A percentile compares a stretch with the other conserved stretches of the same genome.
phyloP scores from a whole-genome alignment of 1,140 invertebrate genomes.

The Orussus abietinus region DNA sequence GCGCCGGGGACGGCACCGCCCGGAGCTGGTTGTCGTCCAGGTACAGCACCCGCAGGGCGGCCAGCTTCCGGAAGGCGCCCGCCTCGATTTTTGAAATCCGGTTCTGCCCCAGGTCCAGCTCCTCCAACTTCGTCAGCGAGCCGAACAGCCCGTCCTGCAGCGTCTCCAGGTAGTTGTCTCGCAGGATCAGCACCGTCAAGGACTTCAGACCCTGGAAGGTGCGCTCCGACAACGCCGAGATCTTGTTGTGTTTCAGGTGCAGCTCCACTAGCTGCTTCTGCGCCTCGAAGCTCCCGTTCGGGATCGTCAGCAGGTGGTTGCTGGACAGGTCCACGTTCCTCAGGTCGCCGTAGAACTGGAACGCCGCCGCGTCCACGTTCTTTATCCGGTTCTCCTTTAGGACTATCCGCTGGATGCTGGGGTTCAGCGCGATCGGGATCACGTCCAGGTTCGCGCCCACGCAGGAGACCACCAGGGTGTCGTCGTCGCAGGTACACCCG shows the following conservation, averaged over 20 bases:
- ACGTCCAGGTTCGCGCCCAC: conserved; percentile 80
- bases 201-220: conserved; percentile 76
- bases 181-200: conserved; percentile 73
- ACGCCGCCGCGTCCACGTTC: conserved; percentile 75
- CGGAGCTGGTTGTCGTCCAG: conserved; percentile 82
- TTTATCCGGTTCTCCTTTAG: conserved; percentile 83
- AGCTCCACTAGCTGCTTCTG: conserved; percentile 78
- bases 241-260: conserved; percentile 79
- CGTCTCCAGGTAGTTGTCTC: conserved; percentile 78
- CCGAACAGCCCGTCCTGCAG: conserved; percentile 73
- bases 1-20: conserved; percentile 68
- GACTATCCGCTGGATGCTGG: conserved; percentile 77
- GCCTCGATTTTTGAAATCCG: conserved; percentile 76
- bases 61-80: conserved; percentile 73
- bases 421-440: conserved; percentile 86
- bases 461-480: conserved; percentile 82
- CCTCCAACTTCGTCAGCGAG: conserved; percentile 70
- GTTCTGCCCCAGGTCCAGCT: conserved; percentile 84
- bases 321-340: conserved; percentile 78
- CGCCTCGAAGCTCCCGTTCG: conserved; percentile 70
- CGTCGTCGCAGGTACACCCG: conserved; percentile 82
- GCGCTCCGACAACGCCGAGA: conserved; percentile 71
- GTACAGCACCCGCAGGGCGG: conserved; percentile 71
- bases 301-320: conserved; percentile 78
- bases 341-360: conserved; percentile 81